Evolutionary conservation across 2,888 invertebrate genomes (phyloP).

Genomic region (Napeogenes sylphis): DNA sequence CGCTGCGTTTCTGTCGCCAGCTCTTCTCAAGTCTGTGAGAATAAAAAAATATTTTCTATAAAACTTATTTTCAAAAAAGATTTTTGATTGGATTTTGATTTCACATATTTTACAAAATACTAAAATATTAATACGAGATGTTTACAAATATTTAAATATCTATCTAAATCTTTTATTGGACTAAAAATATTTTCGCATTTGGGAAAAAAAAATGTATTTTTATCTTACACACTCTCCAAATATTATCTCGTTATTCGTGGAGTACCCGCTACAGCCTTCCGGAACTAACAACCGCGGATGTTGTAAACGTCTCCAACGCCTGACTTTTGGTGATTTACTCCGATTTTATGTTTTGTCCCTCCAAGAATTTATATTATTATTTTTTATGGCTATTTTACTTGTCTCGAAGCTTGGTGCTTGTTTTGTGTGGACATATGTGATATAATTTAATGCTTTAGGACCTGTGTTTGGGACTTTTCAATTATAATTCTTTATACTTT

Average conservation of each 20-base stretch:
- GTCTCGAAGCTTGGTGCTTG: conserved; percentile 55
- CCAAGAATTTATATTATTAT: conserved; percentile 71
- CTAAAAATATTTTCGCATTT: conserved; percentile 2
- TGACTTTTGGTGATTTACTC: conserved; percentile 75
- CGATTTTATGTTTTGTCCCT: conserved; percentile 74
- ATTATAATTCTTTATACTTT: no score
- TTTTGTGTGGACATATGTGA: conserved; percentile 29
- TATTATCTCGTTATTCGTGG: conserved; percentile 62
- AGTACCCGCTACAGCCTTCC: conserved; percentile 54
- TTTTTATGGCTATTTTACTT: conserved; percentile 72
- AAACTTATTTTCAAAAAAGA: no score
- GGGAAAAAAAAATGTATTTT: conserved; percentile 11
- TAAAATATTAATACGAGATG: not conserved
- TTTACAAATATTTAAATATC: not conserved
- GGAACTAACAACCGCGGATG: conserved; percentile 68
- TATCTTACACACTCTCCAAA: conserved; percentile 27
- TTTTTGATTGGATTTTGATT: no score
- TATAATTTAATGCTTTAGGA: no score
- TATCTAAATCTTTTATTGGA: not conserved
- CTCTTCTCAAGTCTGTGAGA: no score
- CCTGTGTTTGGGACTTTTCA: no score
- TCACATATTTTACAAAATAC: not conserved
- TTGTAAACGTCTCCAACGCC: conserved; percentile 73
- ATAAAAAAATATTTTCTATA: no score
- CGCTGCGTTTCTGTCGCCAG: no score